Percentiles rank a stretch among this genome's conserved stretches.
Conservation (phyloP, 2,113 vertebrate genomes). For the Gnathonemus echidnorhynchus region DNA sequence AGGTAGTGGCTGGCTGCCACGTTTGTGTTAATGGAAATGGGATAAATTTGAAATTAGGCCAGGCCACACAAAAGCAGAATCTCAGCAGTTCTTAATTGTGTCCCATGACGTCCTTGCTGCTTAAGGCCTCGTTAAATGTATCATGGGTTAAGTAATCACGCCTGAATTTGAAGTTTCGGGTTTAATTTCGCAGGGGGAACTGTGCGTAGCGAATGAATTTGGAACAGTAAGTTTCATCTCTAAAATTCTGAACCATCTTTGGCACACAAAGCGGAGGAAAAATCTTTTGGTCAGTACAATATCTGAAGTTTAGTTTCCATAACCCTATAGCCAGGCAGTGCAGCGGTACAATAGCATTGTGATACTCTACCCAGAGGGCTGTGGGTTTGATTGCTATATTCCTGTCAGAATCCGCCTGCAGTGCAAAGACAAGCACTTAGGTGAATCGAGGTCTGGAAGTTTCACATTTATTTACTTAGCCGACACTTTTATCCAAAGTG, state of each 20-base stretch:
- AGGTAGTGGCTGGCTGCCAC: slow-evolving; percentile 14
- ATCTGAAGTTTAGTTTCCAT: background rate
- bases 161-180: background rate
- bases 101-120: background rate
- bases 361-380: background rate
- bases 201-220: background rate
- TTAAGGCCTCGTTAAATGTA: slow-evolving; percentile 15
- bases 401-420: background rate
- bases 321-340: background rate
- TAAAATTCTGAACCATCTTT: background rate
- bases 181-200: background rate
- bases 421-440: background rate
- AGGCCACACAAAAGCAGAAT: slow-evolving; percentile 10
- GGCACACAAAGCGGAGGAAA: background rate
- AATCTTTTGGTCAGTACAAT: background rate
- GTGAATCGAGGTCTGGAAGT: background rate
- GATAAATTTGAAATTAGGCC: slow-evolving; percentile 14
- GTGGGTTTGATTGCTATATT: background rate
- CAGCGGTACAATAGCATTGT: background rate
- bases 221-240: background rate
- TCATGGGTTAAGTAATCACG: slow-evolving; percentile 8
- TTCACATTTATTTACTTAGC: background rate
- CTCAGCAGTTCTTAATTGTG: slow-evolving; percentile 13
- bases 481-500: background rate
- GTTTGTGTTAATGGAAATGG: slow-evolving; percentile 12